phyloP scores from a whole-genome alignment of 1,140 invertebrate genomes.

The Eufriesea mexicana region DNA sequence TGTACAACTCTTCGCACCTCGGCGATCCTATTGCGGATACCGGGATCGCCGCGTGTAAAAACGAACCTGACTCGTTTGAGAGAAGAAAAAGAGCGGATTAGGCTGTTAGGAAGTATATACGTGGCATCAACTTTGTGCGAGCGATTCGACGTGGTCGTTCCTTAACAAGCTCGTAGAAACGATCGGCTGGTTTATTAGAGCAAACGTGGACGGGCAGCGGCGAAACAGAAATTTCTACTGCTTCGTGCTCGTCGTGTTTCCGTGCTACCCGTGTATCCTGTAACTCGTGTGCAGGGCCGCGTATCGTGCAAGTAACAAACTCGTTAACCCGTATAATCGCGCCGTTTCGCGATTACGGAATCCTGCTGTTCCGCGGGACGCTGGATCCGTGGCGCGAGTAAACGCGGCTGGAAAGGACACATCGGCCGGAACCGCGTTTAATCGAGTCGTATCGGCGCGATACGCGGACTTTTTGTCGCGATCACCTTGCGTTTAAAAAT shows the following conservation, averaged over 20 bases:
- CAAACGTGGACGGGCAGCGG: not conserved
- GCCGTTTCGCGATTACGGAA: not conserved
- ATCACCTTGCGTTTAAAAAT: conserved; percentile 44
- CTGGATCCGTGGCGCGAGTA: too few species aligned
- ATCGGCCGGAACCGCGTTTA: not conserved
- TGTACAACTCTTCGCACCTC: not conserved
- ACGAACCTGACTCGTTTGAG: not conserved
- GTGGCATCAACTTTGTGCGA: not conserved
- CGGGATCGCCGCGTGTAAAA: not conserved
- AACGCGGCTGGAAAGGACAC: not conserved
- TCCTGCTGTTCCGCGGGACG: not conserved
- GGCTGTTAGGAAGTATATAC: not conserved
- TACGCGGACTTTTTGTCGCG: not conserved
- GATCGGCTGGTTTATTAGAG: conserved; percentile 15
- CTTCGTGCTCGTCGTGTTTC: not conserved
- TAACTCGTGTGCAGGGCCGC: not conserved
- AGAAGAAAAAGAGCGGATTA: too few species aligned
- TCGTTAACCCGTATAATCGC: conserved; percentile 10
- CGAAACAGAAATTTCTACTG: not conserved
- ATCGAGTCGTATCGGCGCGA: not conserved
- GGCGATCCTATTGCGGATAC: not conserved
- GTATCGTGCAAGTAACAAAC: not conserved
- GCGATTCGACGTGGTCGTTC: not conserved
- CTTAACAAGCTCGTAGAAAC: conserved; percentile 16
- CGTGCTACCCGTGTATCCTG: not conserved